phyloP scores from a whole-genome alignment of 2,888 invertebrate genomes.

The Maniola hyperantus region DNA sequence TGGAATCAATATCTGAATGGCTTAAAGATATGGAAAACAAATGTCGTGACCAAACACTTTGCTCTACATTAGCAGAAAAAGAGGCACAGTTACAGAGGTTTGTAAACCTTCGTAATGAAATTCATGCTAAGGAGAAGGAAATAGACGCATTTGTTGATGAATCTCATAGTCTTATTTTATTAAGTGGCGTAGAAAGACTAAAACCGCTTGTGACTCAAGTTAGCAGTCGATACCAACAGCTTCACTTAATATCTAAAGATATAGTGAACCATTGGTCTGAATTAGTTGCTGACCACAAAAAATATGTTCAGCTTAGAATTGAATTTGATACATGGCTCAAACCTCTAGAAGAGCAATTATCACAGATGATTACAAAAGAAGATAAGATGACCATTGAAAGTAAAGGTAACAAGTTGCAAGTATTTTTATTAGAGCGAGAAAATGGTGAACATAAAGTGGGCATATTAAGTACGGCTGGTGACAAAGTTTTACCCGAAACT shows the following conservation, averaged over 20 bases:
- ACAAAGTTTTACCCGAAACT: constrained; percentile 95
- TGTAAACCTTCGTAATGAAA: constrained; percentile 88
- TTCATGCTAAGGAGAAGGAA: constrained; percentile 91
- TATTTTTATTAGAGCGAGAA: constrained; percentile 90
- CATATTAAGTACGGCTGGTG: constrained; percentile 89
- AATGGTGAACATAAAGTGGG: constrained; percentile 91
- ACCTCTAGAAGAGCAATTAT: constrained; percentile 86
- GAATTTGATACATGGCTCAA: constrained; percentile 90
- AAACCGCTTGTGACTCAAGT: constrained; percentile 94
- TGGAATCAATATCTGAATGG: constrained; percentile 93
- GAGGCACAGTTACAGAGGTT: constrained; percentile 87
- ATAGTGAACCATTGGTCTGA: constrained; percentile 92
- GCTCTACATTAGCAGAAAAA: constrained; percentile 91
- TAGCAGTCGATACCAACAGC: constrained; percentile 92
- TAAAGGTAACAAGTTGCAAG: constrained; percentile 86
- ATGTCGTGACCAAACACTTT: constrained; percentile 93
- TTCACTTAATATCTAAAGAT: constrained; percentile 92
- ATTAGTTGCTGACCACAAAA: constrained; percentile 91
- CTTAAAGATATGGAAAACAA: constrained; percentile 91
- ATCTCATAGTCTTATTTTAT: constrained; percentile 92
- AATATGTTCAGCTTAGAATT: constrained; percentile 88
- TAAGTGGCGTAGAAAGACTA: constrained; percentile 92
- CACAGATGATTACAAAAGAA: constrained; percentile 85
- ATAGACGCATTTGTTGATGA: constrained; percentile 95
- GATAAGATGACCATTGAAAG: constrained; percentile 86